Percentiles rank a stretch among this genome's conserved stretches.
Conservation (phyloP, 2,113 vertebrate species). For the Gymnobelideus leadbeateri region DNA sequence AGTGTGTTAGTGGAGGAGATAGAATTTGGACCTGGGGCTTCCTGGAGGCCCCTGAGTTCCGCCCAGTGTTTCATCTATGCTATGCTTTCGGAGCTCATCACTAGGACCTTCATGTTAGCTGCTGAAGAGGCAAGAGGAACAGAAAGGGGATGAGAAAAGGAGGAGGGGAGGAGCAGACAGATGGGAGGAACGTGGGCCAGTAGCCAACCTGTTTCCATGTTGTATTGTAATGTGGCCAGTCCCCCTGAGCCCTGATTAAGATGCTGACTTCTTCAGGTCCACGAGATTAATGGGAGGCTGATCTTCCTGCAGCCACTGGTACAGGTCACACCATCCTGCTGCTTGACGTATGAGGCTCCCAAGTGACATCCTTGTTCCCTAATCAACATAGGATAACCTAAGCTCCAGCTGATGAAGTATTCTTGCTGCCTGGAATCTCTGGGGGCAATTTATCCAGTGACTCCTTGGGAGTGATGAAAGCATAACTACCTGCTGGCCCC, state of each 20-base stretch:
- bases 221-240: constrained; percentile 24
- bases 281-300: constrained; percentile 78
- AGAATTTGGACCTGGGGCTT: background rate
- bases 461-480: constrained; percentile 57
- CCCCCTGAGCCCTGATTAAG: constrained; percentile 77
- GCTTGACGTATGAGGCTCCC: constrained; percentile 9
- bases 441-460: constrained; percentile 20
- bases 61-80: background rate
- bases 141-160: background rate
- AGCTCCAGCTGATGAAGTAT: constrained; percentile 47
- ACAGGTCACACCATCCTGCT: constrained; percentile 70
- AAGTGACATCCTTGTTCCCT: constrained; percentile 54
- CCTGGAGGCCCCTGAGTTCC: background rate
- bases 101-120: constrained; percentile 2
- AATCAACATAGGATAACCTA: constrained; percentile 65
- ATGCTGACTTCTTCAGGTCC: constrained; percentile 60
- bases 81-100: background rate
- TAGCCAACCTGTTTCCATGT: constrained; percentile 49
- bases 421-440: constrained; percentile 29
- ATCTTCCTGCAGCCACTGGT: constrained; percentile 57
- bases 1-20: background rate
- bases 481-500: background rate
- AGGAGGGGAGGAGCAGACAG: background rate
- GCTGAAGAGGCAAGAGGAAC: constrained; percentile 14
- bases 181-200: background rate